Evolutionary conservation across 1,140 invertebrate genomes (phyloP).

Genomic region (Caenorhabditis tropicalis): DNA sequence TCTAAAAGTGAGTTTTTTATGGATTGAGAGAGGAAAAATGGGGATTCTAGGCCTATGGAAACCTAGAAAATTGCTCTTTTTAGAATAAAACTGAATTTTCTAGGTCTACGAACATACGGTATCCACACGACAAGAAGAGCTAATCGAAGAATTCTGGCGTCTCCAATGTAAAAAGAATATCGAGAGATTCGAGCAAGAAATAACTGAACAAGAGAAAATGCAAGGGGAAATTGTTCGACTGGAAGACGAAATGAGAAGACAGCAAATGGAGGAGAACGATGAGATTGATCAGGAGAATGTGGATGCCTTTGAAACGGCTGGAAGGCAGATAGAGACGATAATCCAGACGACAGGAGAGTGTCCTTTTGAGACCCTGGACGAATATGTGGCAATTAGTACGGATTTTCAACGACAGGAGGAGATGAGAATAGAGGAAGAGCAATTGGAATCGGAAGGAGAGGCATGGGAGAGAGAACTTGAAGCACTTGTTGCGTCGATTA

Average conservation of each 20-base stretch:
- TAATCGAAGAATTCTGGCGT: background rate
- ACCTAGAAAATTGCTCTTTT: too few relatives aligned
- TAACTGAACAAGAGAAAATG: background rate
- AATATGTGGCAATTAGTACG: background rate
- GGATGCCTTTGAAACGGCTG: background rate
- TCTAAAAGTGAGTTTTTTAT: background rate
- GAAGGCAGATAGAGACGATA: background rate
- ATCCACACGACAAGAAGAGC: background rate
- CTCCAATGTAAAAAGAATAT: background rate
- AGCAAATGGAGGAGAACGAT: background rate
- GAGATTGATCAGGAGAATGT: background rate
- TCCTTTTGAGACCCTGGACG: background rate
- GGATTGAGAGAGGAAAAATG: background rate
- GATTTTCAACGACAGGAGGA: background rate
- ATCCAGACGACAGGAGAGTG: background rate
- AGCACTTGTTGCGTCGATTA: background rate
- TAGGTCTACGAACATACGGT: background rate
- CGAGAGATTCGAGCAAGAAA: background rate
- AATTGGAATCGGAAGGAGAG: background rate
- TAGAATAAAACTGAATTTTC: background rate
- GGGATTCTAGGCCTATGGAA: too few relatives aligned
- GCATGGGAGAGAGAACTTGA: background rate
- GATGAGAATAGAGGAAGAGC: background rate
- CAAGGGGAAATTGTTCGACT: background rate
- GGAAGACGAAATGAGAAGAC: background rate